Evolutionary conservation across 2,888 invertebrate genomes (phyloP), one percentile per base, ranked within the genome.

Genomic region (Myopa testacea): DNA sequence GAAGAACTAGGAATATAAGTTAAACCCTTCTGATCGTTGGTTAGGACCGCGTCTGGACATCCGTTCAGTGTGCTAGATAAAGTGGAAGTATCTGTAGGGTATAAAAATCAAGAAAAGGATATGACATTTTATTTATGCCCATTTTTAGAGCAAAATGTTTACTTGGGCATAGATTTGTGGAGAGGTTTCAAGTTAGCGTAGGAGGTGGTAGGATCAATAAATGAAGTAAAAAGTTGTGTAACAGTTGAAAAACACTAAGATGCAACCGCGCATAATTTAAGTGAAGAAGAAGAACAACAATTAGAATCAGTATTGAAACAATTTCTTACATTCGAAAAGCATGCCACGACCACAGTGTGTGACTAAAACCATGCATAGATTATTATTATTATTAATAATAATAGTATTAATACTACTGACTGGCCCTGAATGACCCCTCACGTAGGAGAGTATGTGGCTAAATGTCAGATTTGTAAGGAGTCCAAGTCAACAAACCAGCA

Each of bases 91-190:
- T 6, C 14, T 0, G 76, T 80, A 0, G 8, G 6, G 0, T 78
- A 26, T 14, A 73, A 76, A 34, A 58, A 52, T 8, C 4, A n/a
- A 12, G 12, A 14, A 34, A 63, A 40, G 5, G 26, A 12, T 14
- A 60, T 69, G 4, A 19, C 4, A 5, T 67, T 79, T 16, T 79
- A 63, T 34, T 12, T 79, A 8, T 75, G 78, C 3, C 78, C 78
- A 3, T 58, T 62, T 12, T 12, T 81, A 0, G 55, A 58, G 4
- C 79, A 80, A 34, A 45, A 75, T 3, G 14, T 75, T 3, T 80
- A 80, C 58, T 52, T 81, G n/a, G 79, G 80, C 0, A 65, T 78
- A 10, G 77, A 81, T 69, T 80, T 81, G 34, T 81, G 81, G 80
- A 58, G 52, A 55, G 40, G 19, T 7, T 80, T 80, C 55, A 19